These are phyloP conservation scores for Ranitomeya variabilis DNA, from an alignment of 2,113 vertebrate genomes.

Conservation along the genomic window DNA sequence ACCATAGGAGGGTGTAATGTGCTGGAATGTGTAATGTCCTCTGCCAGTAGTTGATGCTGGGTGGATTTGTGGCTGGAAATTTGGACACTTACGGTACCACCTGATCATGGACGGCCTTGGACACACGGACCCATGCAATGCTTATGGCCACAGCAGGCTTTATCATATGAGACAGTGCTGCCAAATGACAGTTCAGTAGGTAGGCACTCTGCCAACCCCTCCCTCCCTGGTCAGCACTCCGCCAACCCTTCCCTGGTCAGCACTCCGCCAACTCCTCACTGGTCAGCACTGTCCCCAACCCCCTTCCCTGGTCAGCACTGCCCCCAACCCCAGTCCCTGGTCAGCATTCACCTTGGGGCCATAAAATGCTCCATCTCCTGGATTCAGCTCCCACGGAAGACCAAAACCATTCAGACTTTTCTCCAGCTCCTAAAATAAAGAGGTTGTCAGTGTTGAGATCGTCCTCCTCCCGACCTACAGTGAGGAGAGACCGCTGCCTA, in stretches of 20 bases:
- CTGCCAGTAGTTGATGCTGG: background rate
- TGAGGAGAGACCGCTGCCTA: constrained; percentile 58
- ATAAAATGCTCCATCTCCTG: constrained; percentile 90
- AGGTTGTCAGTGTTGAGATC: background rate
- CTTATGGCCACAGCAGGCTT: background rate
- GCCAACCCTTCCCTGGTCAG: too few species aligned
- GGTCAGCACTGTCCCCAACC: too few species aligned
- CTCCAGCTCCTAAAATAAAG: constrained; percentile 76
- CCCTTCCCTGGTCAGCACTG: background rate
- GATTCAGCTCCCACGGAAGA: constrained; percentile 83
- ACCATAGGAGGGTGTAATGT: background rate
- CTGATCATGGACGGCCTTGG: too few species aligned
- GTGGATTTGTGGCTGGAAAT: background rate
- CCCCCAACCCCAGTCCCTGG: too few species aligned
- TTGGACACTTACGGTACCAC: too few species aligned
- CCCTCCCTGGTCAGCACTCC: too few species aligned
- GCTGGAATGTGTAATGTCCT: background rate
- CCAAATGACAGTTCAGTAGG: background rate
- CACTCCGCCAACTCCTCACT: too few species aligned
- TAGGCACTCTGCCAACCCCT: too few species aligned
- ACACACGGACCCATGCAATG: too few species aligned
- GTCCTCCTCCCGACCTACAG: background rate
- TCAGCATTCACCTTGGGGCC: constrained; percentile 84
- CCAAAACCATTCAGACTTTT: constrained; percentile 80
- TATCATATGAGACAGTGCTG: background rate